These are phyloP conservation scores for Acrobasis suavella DNA, from an alignment of 2,888 invertebrate species.

Conservation along the genomic window DNA sequence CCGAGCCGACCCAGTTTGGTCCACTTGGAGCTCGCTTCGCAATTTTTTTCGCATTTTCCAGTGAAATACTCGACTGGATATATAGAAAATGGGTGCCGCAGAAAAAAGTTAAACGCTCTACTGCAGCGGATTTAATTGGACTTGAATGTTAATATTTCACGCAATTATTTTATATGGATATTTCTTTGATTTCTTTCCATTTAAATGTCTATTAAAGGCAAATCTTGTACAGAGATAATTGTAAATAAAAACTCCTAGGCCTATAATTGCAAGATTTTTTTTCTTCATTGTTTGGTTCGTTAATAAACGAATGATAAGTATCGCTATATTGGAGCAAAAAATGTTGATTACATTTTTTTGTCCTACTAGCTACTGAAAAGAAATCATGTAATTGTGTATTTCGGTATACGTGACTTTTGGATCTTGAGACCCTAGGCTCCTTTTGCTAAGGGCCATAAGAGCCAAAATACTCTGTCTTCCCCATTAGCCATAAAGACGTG, in stretches of 20 bases:
- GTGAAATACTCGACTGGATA: conserved; percentile 57
- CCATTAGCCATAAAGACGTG: too few relatives aligned
- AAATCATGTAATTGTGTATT: too few relatives aligned
- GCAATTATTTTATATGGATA: conserved; percentile 1
- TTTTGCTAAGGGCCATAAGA: too few relatives aligned
- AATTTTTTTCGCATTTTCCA: conserved; percentile 78
- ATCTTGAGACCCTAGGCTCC: too few relatives aligned
- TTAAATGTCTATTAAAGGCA: background rate
- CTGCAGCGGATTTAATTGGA: conserved; percentile 15
- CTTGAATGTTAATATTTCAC: conserved; percentile 12
- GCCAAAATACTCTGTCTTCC: too few relatives aligned
- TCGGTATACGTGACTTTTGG: too few relatives aligned
- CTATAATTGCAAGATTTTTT: too few relatives aligned
- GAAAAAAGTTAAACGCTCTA: conserved; percentile 45
- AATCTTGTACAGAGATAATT: background rate
- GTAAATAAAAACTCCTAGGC: background rate
- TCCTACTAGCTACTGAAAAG: too few relatives aligned
- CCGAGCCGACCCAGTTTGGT: conserved; percentile 71
- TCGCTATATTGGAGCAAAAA: too few relatives aligned
- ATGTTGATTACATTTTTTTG: too few relatives aligned
- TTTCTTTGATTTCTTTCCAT: background rate
- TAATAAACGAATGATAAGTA: too few relatives aligned
- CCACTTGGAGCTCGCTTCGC: conserved; percentile 69
- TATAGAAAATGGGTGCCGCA: conserved; percentile 42
- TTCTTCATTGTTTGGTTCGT: too few relatives aligned